These are phyloP conservation scores for Podiceps cristatus DNA, from an alignment of 2,113 vertebrate species.

Conservation along the genomic window DNA sequence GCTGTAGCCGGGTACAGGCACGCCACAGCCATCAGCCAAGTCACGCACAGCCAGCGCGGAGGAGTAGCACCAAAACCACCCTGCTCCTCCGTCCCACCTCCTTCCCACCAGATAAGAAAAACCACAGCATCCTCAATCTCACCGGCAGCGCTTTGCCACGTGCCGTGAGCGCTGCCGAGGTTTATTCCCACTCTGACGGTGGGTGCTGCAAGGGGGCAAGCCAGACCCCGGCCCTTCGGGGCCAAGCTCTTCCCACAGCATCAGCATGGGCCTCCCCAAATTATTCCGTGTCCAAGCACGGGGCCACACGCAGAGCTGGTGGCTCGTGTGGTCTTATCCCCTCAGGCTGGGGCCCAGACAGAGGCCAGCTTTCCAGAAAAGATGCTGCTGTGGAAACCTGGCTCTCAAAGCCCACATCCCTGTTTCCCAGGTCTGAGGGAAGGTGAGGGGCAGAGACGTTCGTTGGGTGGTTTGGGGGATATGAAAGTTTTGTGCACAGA, in stretches of 20 bases:
- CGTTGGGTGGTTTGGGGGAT: background rate
- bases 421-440: accelerated
- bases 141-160: accelerated
- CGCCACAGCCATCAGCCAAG: background rate
- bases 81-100: background rate
- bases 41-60: accelerated
- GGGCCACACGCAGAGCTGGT: background rate
- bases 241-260: background rate
- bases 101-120: background rate
- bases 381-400: background rate
- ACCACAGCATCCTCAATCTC: background rate
- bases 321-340: accelerated
- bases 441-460: background rate
- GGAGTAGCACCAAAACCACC: background rate
- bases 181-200: background rate
- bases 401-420: accelerated
- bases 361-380: background rate
- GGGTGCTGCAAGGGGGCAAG: background rate
- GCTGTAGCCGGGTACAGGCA: background rate
- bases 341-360: background rate
- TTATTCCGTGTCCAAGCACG: accelerated
- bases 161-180: accelerated
- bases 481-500: background rate
- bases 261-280: accelerated
- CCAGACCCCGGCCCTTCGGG: accelerated